Evolutionary conservation across 2,888 invertebrate genomes (phyloP), one percentile per base, ranked within the genome.

Genomic region (Phaedon cochleariae): DNA sequence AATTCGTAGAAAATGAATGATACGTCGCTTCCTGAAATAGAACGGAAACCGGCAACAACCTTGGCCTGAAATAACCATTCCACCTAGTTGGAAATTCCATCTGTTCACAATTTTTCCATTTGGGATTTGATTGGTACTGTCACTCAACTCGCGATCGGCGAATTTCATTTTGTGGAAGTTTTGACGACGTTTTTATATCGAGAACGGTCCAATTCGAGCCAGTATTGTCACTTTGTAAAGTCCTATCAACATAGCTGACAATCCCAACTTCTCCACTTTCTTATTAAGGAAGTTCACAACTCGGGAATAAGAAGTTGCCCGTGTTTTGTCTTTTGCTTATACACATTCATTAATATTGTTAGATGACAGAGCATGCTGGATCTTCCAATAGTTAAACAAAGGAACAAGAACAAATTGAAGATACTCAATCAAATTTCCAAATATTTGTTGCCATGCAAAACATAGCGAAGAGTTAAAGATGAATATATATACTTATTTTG

Each of bases 101-200:
- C 67, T 64, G 68, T 66, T 62, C 64, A 66, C 68, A 64, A 70
- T 64, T 66, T n/a, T 70, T 68, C 70, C 68, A 70, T 70, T 70
- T 66, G 62, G 63, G 54, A 63, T 68, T 70, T 70, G 70, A 70
- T 70, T 68, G 70, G 68, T 59, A 59, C 66, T 62, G 70, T 68
- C 70, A 66, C 49, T 68, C 64, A 64, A 15, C 45, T 54, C 31
- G 18, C 46, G 29, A 31, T 15, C 26, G 7, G 6, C 26, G 41
- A 15, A 34, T 57, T 57, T 57, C 57, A 22, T 21, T 57, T 46
- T 45, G 22, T 45, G 46, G 41, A 48, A 48, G 26, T 45, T 58
- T 46, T n/a, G 17, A 48, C 20, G 17, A 20, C 22, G 26, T 46
- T 58, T 26, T 29, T 12, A 58, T 46, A 10, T 18, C 17, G 21